These are phyloP conservation scores for Xiphorhynchus elegans DNA, from an alignment of 2,113 vertebrate genomes.

Conservation along the genomic window DNA sequence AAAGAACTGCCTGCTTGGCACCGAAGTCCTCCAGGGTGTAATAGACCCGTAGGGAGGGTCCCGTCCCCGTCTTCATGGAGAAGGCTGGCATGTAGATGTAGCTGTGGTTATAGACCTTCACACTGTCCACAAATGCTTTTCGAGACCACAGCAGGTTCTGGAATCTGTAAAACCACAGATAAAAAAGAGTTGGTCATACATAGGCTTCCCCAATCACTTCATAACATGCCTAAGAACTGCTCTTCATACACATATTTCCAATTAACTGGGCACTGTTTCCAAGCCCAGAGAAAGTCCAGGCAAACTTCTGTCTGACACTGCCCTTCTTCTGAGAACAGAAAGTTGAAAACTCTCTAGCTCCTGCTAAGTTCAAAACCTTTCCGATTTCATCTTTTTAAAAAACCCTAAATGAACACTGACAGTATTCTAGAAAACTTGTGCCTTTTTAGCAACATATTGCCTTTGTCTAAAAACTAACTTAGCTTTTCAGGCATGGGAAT, in stretches of 20 bases:
- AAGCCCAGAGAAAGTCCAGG: neutral
- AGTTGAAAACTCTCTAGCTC: neutral
- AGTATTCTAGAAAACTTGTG: neutral
- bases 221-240: neutral
- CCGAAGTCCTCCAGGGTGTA: slow-evolving; percentile 86
- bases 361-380: neutral
- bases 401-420: neutral
- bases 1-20: slow-evolving; percentile 90
- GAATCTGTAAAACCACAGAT: slow-evolving; percentile 77
- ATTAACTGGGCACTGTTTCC: neutral
- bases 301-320: neutral
- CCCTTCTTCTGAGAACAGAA: neutral
- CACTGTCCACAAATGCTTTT: slow-evolving; percentile 89
- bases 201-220: neutral
- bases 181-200: neutral
- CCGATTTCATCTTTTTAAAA: neutral
- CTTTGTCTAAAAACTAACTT: neutral
- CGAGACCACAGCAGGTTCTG: slow-evolving; percentile 95
- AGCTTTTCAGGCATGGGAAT: neutral
- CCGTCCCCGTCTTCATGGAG: slow-evolving; percentile 91
- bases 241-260: neutral
- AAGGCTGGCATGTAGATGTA: slow-evolving; percentile 98
- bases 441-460: neutral
- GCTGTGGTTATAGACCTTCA: slow-evolving; percentile 91
- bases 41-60: slow-evolving; percentile 87